Evolutionary conservation across 2,113 vertebrate species (phyloP), one percentile per base, ranked within the genome.

Genomic region (Xenopus laevis): DNA sequence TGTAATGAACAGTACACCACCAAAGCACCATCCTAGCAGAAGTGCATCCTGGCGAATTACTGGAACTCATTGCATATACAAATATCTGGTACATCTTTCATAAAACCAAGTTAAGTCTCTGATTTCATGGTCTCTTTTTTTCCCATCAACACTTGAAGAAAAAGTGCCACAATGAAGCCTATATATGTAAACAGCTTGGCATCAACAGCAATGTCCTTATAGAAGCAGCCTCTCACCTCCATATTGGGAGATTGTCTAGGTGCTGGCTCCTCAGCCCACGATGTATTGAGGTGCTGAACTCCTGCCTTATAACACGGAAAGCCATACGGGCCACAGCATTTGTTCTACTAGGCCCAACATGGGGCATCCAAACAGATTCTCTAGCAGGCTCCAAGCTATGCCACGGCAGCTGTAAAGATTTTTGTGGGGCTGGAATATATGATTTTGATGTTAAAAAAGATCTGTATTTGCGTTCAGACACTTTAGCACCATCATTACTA

Each of bases 241-340:
- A 75, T 9, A 75, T 53, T 15, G 65, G 65, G 21, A 62, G 73
- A 11, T 13, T 52, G 15, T 68, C 59, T 15, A 46, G 3, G 27
- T 63, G 30, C 16, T 45, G 47, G 23, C 58, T 53, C 21, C 18
- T 68, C 4, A 46, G 2, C 4, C 65, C 65, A 27, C 73, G 65
- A 16, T 65, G 67, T 16, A 69, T 23, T 6, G 65, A 62, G n/a
- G 73, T 21, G 59, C 21, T 75, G 4, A 68, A 59, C 44, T 75
- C 73, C 12, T 68, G 65, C 46, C 68, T 68, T 21, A 69, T 75
- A 11, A 68, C 73, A 45, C 53, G 65, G 52, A 68, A 20, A 7
- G 73, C 66, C 18, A 75, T 18, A 18, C 57, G 58, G n/a, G 73
- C 46, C 10, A 68, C 57, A 44, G 57, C 33, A 67, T 13, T 75